Base-by-base conservation (phyloP, 2,888 invertebrate genomes). In the Osmoderma eremita region DNA sequence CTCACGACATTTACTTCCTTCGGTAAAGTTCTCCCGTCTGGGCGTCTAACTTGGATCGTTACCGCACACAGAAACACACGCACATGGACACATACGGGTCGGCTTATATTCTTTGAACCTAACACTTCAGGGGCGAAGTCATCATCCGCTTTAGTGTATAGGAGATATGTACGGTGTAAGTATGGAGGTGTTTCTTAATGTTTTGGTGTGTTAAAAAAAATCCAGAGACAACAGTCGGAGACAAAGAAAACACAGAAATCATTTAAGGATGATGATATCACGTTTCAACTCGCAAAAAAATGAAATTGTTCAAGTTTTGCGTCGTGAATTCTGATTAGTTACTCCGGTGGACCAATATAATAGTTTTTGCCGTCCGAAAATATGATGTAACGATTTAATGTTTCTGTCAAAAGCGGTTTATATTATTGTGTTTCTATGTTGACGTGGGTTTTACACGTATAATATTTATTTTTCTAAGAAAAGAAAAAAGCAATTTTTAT, bases 101-200 rank as follows among this genome's bases (percentile, higher is more conserved):
- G 10, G 8, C 10, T 30, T 30, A 30, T 61, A 61, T 45, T 58
- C 58, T 45, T 58, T 30, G 42, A 45, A 58, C 6, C 45, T 45
- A 8, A 45, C 30, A 41, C 18, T 53, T 48, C 12, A 45, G 45
- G 42, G 10, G 58, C 45, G 58, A 61, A 45, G 58, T 61, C 58
- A 61, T 61, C n/a, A 61, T 30, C 45, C 58, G 24, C 42, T 61
- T 61, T 61, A 61, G 58, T 61, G 36, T 18, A 17, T 12, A 22
- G n/a, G 36, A 61, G 45, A 61, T 38, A 53, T 53, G 45, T 20
- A 61, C 30, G 45, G 45, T 58, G 45, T n/a, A 15, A 4, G 24
- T n/a, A 8, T 18, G 10, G 18, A 48, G 30, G 30, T 30, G 30
- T 30, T 30, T 30, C 30, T 41, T 13, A 48, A 15, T 18, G 6